Base-by-base conservation (phyloP, 2,113 vertebrate species). In the Hyperopisus bebe region DNA sequence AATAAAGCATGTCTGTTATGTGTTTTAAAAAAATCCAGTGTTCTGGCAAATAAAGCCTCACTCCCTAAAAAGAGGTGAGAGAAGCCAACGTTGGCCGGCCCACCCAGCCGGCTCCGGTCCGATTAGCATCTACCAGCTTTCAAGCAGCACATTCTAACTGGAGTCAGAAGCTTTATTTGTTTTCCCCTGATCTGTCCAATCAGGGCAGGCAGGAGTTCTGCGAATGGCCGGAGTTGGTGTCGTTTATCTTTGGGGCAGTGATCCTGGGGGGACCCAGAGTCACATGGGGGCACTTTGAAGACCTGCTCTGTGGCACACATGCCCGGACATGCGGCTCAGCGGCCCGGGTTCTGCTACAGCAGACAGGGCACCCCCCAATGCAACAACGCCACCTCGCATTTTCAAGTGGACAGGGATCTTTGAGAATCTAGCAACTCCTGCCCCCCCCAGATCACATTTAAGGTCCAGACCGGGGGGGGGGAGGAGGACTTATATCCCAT, bases 241-340 rank as follows among this genome's bases (percentile, higher is more conserved):
- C 3, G n/a, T n/a, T 50, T 85, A n/a, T 48, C n/a, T 48, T 27
- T 3, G 9, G 82, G 82, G 10, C 24, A 11, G 47, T 85, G 83
- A 86, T 15, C 44, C n/a, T 46, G 15, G 74, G n/a, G 44, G n/a
- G 24, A 48, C 39, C 83, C 42, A 47, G 44, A 84, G 7, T 39
- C 3, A 0, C 17, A 46, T 46, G 44, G 8, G 21, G 19, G 5
- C 6, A 2, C 4, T 42, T 83, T 19, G 42, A 83, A 83, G 82
- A 46, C 7, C 82, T 47, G 82, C 82, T 48, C 90, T 62, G 89
- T 92, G 91, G 44, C 74, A 35, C 48, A n/a, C 19, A 31, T 77
- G 88, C 47, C 66, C 15, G 1, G 58, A 55, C 86, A 9, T 87
- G 86, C 0, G 46, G 83, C 21, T 47, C 24, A 5, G 7, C 0